Evolutionary conservation across 1,140 invertebrate species (phyloP).

Genomic region (Zaprionus gabonicus): DNA sequence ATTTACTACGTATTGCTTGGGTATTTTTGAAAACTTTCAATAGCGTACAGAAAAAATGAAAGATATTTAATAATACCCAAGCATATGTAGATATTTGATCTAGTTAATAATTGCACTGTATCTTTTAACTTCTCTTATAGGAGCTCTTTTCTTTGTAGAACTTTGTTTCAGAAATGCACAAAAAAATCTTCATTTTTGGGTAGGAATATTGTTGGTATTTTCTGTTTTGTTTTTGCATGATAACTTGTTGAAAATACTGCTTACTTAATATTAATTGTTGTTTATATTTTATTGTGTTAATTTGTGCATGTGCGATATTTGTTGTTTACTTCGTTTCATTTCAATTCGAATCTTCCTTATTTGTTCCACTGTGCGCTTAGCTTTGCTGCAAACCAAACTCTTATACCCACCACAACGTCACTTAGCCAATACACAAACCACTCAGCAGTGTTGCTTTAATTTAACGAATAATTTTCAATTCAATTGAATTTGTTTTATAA

Average conservation of each 20-base stretch:
- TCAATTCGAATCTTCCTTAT: constrained; percentile 2
- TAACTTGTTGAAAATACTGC: neutral
- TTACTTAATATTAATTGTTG: neutral
- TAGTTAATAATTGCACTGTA: neutral
- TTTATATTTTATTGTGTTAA: neutral
- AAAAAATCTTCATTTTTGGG: constrained; percentile 52
- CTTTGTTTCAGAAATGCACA: constrained; percentile 47
- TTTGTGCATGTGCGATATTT: constrained; percentile 37
- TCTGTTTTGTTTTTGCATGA: constrained; percentile 51
- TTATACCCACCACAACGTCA: neutral
- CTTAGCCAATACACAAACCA: constrained; percentile 23
- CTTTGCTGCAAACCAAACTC: neutral
- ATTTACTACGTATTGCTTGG: neutral
- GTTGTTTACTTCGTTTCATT: neutral
- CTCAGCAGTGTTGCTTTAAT: neutral
- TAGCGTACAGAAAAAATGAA: too few species aligned
- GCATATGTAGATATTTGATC: neutral
- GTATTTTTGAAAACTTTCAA: too few species aligned
- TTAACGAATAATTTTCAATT: neutral
- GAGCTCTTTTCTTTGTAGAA: constrained; percentile 65
- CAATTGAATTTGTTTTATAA: constrained; percentile 10
- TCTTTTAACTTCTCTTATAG: constrained; percentile 62
- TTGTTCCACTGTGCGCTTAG: neutral
- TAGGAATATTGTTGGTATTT: constrained; percentile 47
- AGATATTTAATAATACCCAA: neutral